Conservation (phyloP, 2,888 invertebrate species). For the Leptopilina myrica region DNA sequence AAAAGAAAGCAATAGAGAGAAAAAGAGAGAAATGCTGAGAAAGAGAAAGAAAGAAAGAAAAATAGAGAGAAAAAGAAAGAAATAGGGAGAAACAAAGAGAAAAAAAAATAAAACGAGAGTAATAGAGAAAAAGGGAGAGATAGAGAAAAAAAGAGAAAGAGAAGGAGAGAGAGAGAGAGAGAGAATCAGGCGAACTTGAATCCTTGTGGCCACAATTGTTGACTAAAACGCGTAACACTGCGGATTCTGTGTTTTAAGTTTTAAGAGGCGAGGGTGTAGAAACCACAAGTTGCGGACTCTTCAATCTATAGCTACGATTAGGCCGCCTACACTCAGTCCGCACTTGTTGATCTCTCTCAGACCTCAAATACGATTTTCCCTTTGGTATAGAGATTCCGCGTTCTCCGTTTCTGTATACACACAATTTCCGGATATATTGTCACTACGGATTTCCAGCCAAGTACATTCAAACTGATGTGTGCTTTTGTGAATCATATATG, state of each 20-base stretch:
- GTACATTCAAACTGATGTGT: too few species aligned
- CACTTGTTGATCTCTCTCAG: slow-evolving; percentile 39
- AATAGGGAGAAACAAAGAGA: too few species aligned
- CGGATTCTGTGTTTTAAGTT: slow-evolving; percentile 24
- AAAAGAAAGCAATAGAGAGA: too few species aligned
- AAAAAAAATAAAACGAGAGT: neutral
- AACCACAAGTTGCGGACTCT: slow-evolving; percentile 28
- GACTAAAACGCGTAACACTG: slow-evolving; percentile 10
- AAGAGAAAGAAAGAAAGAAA: neutral
- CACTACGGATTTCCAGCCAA: too few species aligned
- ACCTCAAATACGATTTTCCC: slow-evolving; percentile 1
- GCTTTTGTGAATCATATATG: too few species aligned
- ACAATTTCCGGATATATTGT: slow-evolving; percentile 1
- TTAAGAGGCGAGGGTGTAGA: slow-evolving; percentile 28
- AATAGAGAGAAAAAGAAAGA: too few species aligned
- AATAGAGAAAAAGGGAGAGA: neutral
- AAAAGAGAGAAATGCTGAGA: too few species aligned
- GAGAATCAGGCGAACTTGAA: slow-evolving; percentile 20
- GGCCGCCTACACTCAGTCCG: slow-evolving; percentile 2
- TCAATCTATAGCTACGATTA: slow-evolving; percentile 17
- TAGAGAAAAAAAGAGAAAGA: too few species aligned
- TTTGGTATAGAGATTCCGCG: neutral
- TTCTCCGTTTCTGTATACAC: neutral
- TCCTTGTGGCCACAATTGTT: slow-evolving; percentile 34
- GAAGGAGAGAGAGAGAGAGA: too few species aligned